Conservation (phyloP, 2,888 invertebrate genomes). For the Ophioninae sp. region DNA sequence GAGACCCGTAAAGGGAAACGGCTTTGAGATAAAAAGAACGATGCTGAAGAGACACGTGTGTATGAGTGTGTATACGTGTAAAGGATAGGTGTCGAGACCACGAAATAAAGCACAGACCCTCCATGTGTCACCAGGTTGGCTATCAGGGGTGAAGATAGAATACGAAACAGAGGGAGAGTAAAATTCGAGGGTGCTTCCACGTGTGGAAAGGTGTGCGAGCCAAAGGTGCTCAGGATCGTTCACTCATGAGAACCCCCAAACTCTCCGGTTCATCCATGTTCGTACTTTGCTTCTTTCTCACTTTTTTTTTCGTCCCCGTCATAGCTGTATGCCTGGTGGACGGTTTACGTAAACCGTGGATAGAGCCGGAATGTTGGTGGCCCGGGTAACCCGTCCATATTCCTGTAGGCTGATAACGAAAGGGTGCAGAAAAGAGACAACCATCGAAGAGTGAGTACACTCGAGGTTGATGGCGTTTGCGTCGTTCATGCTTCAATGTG, state of each 20-base stretch:
- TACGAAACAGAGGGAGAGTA: constrained; percentile 40
- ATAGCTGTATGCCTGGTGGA: no score
- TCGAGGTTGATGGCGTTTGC: constrained; percentile 45
- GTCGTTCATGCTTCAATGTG: constrained; percentile 62
- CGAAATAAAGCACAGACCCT: constrained; percentile 61
- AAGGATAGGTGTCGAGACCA: constrained; percentile 60
- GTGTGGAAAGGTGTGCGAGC: constrained; percentile 59
- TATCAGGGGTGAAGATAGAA: constrained; percentile 54
- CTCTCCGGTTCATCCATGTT: constrained; percentile 48
- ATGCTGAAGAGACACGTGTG: constrained; percentile 26
- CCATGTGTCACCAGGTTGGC: constrained; percentile 32
- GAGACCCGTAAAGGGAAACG: constrained; percentile 75
- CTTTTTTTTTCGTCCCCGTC: no score
- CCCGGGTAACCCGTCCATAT: constrained; percentile 29
- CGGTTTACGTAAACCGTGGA: constrained; percentile 11
- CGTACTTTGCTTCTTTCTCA: constrained; percentile 17
- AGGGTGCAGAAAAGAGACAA: constrained; percentile 37
- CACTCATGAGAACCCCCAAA: constrained; percentile 49
- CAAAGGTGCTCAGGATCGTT: constrained; percentile 32
- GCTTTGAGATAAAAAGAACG: constrained; percentile 77
- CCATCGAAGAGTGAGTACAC: constrained; percentile 1
- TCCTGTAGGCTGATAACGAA: constrained; percentile 24
- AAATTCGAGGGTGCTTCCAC: constrained; percentile 58
- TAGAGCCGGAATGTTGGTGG: constrained; percentile 25
- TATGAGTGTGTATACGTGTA: constrained; percentile 30